These are phyloP conservation scores for Saccostrea cuccullata DNA, from an alignment of 1,140 invertebrate species.

Conservation along the genomic window DNA sequence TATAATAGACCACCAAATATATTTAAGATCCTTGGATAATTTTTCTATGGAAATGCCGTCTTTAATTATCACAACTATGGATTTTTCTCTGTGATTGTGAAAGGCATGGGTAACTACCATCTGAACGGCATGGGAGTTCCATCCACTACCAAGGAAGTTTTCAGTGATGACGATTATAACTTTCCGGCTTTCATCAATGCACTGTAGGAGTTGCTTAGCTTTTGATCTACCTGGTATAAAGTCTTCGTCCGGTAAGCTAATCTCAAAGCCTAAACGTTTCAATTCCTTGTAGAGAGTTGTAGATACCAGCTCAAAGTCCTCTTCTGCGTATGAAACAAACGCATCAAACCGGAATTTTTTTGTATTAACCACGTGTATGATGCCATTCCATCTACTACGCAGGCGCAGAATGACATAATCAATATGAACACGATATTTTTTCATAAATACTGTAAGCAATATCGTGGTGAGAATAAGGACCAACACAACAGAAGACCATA, in stretches of 20 bases:
- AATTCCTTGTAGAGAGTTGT: background rate
- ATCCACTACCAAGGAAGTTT: background rate
- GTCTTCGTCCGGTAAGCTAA: slow-evolving; percentile 14
- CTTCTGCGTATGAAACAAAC: too few relatives aligned
- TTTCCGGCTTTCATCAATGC: background rate
- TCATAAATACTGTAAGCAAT: too few relatives aligned
- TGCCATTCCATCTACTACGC: too few relatives aligned
- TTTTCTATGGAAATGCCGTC: background rate
- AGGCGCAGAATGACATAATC: too few relatives aligned
- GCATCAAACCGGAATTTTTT: too few relatives aligned
- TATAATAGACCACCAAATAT: background rate
- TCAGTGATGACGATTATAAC: background rate
- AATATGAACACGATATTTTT: too few relatives aligned
- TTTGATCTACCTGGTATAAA: background rate
- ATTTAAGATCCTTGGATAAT: background rate
- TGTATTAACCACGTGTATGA: too few relatives aligned
- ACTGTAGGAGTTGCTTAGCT: background rate
- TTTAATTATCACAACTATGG: background rate
- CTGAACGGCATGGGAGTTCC: background rate
- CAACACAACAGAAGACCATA: background rate
- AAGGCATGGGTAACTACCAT: background rate
- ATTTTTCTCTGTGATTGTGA: background rate
- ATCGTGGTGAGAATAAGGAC: background rate
- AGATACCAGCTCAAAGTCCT: background rate
- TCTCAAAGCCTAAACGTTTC: background rate